Conservation (phyloP, 2,113 vertebrate species). For the Phyllopteryx taeniolatus region DNA sequence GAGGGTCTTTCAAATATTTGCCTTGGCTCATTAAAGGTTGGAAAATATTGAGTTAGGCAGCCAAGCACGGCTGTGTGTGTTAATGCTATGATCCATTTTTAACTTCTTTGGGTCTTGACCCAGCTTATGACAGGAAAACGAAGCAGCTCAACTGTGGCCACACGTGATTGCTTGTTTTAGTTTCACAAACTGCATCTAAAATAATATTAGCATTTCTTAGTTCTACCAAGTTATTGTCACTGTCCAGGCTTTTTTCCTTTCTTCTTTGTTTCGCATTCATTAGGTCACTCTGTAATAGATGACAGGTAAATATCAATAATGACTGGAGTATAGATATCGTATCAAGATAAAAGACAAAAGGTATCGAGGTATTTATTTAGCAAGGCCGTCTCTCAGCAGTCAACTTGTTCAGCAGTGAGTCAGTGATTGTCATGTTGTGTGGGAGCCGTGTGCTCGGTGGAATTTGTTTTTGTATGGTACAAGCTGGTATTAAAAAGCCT, state of each 20-base stretch:
- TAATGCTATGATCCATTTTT: conserved; percentile 42
- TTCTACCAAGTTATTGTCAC: conserved; percentile 5
- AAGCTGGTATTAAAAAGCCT: background rate
- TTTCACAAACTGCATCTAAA: background rate
- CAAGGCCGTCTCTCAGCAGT: background rate
- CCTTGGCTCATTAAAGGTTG: background rate
- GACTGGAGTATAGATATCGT: background rate
- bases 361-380: background rate
- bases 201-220: background rate
- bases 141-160: conserved; percentile 18
- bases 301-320: conserved; percentile 2
- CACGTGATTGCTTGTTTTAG: conserved; percentile 1
- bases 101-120: conserved; percentile 30
- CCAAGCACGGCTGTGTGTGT: conserved; percentile 17
- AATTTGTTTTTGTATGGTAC: background rate
- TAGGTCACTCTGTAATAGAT: conserved; percentile 8
- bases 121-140: conserved; percentile 21
- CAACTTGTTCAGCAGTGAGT: background rate
- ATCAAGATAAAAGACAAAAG: background rate
- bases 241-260: background rate
- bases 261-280: background rate
- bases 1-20: background rate
- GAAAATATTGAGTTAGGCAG: conserved; percentile 10
- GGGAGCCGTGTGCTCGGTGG: background rate
- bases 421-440: background rate